Evolutionary conservation across 1,140 invertebrate species (phyloP).

Genomic region (Wasmannia auropunctata): DNA sequence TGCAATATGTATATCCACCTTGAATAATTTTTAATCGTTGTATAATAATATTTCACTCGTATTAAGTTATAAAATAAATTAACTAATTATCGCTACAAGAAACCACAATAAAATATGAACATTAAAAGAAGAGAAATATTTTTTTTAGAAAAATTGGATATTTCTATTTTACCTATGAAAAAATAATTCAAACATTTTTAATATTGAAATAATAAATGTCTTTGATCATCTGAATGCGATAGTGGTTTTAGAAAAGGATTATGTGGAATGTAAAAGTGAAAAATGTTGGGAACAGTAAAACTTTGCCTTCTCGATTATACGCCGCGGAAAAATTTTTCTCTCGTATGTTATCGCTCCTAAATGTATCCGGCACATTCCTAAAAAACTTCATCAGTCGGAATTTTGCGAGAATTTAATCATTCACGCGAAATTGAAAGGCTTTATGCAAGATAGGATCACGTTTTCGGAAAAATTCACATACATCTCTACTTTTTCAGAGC

Average conservation of each 20-base stretch:
- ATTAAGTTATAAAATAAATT: background rate
- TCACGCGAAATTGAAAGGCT: constrained; percentile 49
- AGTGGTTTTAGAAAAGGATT: background rate
- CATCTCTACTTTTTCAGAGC: constrained; percentile 24
- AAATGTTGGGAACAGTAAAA: constrained; percentile 14
- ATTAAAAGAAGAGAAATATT: background rate
- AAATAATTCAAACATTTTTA: background rate
- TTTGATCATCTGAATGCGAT: background rate
- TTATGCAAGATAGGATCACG: constrained; percentile 29
- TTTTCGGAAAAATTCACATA: constrained; percentile 46
- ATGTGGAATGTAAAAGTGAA: constrained; percentile 23
- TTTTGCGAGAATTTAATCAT: constrained; percentile 59
- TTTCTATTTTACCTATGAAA: background rate
- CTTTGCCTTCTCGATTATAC: constrained; percentile 17
- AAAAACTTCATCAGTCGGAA: constrained; percentile 53
- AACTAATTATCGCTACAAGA: background rate
- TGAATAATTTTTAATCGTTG: background rate
- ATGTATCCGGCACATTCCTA: constrained; percentile 49
- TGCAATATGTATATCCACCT: background rate
- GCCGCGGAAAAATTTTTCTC: constrained; percentile 43
- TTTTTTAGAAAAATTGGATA: background rate
- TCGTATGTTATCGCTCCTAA: constrained; percentile 41
- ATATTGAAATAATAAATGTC: constrained; percentile 4
- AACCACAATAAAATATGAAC: background rate
- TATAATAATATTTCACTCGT: background rate